A percentile compares a stretch with the other conserved stretches of the same genome.
phyloP scores from a whole-genome alignment of 2,797 vertebrate genomes.

The Macroramphosus scolopax region DNA sequence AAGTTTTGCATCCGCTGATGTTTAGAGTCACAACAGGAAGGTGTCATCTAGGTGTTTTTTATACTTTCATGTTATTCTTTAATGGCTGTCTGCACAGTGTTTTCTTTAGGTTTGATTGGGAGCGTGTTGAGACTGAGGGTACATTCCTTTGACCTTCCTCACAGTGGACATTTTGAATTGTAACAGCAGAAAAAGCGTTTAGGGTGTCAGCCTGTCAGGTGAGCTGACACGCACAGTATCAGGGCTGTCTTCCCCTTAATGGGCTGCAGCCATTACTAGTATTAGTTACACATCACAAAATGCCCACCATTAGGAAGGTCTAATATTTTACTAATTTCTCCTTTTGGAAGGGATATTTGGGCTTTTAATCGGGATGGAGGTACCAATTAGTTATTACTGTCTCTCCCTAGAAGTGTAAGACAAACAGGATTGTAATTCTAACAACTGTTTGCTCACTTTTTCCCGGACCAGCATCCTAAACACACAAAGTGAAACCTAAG shows the following conservation, averaged over 20 bases:
- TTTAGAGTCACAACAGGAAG: slow-evolving; percentile 22
- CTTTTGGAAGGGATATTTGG: neutral
- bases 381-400: neutral
- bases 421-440: neutral
- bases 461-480: no score
- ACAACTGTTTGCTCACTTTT: neutral
- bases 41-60: neutral
- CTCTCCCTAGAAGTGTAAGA: neutral
- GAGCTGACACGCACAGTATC: no score
- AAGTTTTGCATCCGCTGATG: slow-evolving; percentile 62
- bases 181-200: slow-evolving; percentile 1
- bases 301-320: slow-evolving; percentile 46
- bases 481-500: neutral
- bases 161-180: slow-evolving; percentile 44
- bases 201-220: no score
- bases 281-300: slow-evolving; percentile 18
- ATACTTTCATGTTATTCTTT: slow-evolving; percentile 17
- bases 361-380: neutral
- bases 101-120: slow-evolving; percentile 15
- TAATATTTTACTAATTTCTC: slow-evolving; percentile 43
- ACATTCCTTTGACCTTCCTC: slow-evolving; percentile 54
- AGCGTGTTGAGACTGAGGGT: slow-evolving; percentile 31
- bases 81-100: slow-evolving; percentile 46
- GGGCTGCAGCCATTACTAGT: slow-evolving; percentile 16
- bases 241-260: slow-evolving; percentile 4